Conservation (phyloP, 2,888 invertebrate genomes). For the Acrocera orbiculus region DNA sequence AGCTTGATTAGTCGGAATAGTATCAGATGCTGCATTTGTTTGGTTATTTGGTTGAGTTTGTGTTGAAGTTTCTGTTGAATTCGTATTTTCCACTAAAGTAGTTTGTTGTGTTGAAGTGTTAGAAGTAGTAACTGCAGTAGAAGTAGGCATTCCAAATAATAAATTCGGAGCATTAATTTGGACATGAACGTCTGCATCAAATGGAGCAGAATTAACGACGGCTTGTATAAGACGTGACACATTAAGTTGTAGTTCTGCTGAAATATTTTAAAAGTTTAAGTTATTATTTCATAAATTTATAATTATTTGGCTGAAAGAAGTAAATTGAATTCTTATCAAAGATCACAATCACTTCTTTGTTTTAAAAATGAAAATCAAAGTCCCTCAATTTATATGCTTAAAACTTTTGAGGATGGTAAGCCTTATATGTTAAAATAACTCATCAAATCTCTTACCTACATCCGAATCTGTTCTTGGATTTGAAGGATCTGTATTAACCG, state of each 20-base stretch:
- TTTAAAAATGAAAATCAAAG: too few relatives aligned
- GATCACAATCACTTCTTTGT: too few relatives aligned
- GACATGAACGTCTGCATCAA: conserved; percentile 27
- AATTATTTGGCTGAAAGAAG: too few relatives aligned
- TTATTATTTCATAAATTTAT: too few relatives aligned
- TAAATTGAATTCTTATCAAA: conserved; percentile 13
- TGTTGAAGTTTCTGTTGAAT: background rate
- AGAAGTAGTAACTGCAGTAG: conserved; percentile 15
- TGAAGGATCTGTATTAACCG: too few relatives aligned
- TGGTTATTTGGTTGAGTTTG: background rate
- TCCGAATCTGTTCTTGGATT: too few relatives aligned
- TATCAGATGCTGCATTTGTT: conserved; percentile 32
- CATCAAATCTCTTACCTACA: too few relatives aligned
- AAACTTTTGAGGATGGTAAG: too few relatives aligned
- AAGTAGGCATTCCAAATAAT: conserved; percentile 24
- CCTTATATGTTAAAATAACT: too few relatives aligned
- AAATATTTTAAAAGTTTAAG: conserved; percentile 7
- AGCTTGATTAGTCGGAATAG: conserved; percentile 37
- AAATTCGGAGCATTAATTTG: conserved; percentile 28
- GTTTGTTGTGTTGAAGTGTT: conserved; percentile 29
- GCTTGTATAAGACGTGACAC: conserved; percentile 29
- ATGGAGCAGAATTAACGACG: conserved; percentile 25
- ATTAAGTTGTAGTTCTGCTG: conserved; percentile 25
- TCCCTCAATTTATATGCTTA: too few relatives aligned
- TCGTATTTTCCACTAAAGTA: conserved; percentile 12